These are phyloP conservation scores for Epizoanthus ramosus DNA, from an alignment of 92 coral and sea anemone genomes.

Conservation along the genomic window DNA sequence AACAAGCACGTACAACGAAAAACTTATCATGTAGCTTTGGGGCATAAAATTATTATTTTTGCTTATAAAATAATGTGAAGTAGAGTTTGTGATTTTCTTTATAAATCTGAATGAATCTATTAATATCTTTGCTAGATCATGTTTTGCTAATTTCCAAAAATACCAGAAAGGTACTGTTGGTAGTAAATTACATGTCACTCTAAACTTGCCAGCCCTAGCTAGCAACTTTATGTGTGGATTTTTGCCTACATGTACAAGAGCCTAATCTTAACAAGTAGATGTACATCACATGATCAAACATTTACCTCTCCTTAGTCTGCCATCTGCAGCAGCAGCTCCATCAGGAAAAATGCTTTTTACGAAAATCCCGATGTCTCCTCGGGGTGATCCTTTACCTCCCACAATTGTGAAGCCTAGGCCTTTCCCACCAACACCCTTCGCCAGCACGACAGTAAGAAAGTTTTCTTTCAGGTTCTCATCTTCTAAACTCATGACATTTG, in stretches of 20 bases:
- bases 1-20: not conserved
- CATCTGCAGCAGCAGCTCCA: slow-evolving; percentile 96
- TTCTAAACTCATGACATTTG: slow-evolving; percentile 25
- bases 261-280: not conserved
- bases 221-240: no score
- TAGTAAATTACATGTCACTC: no score
- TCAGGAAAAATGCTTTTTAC: slow-evolving; percentile 84
- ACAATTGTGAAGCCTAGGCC: slow-evolving; percentile 98
- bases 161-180: no score
- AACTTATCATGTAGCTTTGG: no score
- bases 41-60: no score
- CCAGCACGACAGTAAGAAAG: slow-evolving; percentile 77
- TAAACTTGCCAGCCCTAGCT: no score
- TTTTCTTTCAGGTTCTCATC: slow-evolving; percentile 40
- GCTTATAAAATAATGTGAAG: no score
- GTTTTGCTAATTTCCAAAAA: no score
- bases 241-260: no score
- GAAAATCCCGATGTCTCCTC: slow-evolving; percentile 89
- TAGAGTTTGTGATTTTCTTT: no score
- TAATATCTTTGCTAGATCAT: no score
- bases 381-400: slow-evolving; percentile 89
- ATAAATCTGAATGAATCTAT: no score
- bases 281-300: not conserved
- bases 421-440: slow-evolving; percentile 89
- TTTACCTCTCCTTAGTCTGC: slow-evolving; percentile 83